These are phyloP conservation scores for Drosophila nr. perissopoda DNA, from an alignment of 2,888 invertebrate species.

Conservation along the genomic window DNA sequence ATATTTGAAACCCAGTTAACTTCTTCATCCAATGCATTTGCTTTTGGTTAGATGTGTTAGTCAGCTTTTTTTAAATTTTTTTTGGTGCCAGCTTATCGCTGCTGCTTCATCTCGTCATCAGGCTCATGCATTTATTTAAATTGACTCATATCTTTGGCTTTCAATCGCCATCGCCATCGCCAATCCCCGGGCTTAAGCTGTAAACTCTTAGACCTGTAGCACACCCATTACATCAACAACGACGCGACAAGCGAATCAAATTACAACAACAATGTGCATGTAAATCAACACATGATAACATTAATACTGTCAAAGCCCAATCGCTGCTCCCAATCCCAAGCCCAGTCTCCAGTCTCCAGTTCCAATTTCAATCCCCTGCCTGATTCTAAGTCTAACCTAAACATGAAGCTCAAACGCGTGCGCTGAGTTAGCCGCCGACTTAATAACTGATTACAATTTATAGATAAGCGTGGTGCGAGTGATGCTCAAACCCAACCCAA, in stretches of 20 bases:
- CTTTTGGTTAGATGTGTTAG: conserved; percentile 12
- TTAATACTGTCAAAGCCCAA: conserved; percentile 39
- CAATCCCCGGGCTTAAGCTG: conserved; percentile 30
- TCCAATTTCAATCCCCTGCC: conserved; percentile 14
- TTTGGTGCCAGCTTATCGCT: conserved; percentile 34
- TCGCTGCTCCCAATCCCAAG: conserved; percentile 34
- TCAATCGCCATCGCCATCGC: conserved; percentile 43
- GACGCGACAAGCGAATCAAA: conserved; percentile 51
- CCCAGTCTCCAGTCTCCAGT: background rate
- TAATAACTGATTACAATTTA: conserved; percentile 83
- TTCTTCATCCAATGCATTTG: background rate
- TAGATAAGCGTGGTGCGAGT: conserved; percentile 65
- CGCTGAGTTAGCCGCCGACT: conserved; percentile 57
- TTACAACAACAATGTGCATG: conserved; percentile 67
- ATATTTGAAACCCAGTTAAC: conserved; percentile 9
- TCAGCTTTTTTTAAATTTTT: conserved; percentile 12
- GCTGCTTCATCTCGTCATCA: conserved; percentile 37
- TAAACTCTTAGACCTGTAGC: conserved; percentile 24
- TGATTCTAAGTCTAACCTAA: conserved; percentile 28
- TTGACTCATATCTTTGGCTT: conserved; percentile 48
- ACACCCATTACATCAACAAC: conserved; percentile 39
- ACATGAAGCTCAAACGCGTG: conserved; percentile 57
- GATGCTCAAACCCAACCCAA: conserved; percentile 31
- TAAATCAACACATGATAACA: conserved; percentile 77
- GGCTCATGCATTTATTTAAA: conserved; percentile 54